phyloP scores from a whole-genome alignment of 1,140 invertebrate species.

The Scaptomyza pallida region DNA sequence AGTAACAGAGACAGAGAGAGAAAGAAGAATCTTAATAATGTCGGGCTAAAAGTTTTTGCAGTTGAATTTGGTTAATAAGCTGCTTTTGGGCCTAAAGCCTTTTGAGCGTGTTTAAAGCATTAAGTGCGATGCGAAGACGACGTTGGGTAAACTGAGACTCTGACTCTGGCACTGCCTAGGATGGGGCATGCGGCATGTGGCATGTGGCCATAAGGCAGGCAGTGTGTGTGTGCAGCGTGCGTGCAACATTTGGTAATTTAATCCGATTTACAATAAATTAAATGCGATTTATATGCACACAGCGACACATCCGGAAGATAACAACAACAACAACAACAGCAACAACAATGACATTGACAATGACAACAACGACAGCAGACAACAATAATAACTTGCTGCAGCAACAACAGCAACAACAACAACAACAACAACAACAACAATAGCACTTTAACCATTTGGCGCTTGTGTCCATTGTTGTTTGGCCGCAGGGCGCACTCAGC shows the following conservation, averaged over 20 bases:
- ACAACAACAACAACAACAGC: conserved; percentile 60
- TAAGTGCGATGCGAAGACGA: conserved; percentile 5
- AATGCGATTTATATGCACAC: conserved; percentile 83
- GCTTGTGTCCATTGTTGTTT: conserved; percentile 65
- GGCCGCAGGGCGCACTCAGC: conserved; percentile 37
- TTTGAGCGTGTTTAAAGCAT: conserved; percentile 40
- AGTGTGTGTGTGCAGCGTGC: conserved; percentile 44
- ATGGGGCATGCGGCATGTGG: conserved; percentile 1
- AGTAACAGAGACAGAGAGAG: not conserved
- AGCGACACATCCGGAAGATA: conserved; percentile 82
- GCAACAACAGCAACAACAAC: conserved; percentile 53
- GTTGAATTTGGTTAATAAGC: conserved; percentile 65
- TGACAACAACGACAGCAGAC: conserved; percentile 60
- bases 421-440: conserved; percentile 50
- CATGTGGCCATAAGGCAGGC: not conserved
- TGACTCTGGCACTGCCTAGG: not conserved
- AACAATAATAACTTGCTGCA: conserved; percentile 66
- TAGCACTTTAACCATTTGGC: conserved; percentile 48
- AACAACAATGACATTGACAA: conserved; percentile 42
- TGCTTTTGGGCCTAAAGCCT: conserved; percentile 55
- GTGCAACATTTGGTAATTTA: conserved; percentile 82
- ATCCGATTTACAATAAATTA: conserved; percentile 83
- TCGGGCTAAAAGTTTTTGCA: not conserved
- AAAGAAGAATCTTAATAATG: too few relatives aligned
- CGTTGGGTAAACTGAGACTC: conserved; percentile 4